Evolutionary conservation across 1,140 invertebrate genomes (phyloP).

Genomic region (Drosophila quadrilineata): DNA sequence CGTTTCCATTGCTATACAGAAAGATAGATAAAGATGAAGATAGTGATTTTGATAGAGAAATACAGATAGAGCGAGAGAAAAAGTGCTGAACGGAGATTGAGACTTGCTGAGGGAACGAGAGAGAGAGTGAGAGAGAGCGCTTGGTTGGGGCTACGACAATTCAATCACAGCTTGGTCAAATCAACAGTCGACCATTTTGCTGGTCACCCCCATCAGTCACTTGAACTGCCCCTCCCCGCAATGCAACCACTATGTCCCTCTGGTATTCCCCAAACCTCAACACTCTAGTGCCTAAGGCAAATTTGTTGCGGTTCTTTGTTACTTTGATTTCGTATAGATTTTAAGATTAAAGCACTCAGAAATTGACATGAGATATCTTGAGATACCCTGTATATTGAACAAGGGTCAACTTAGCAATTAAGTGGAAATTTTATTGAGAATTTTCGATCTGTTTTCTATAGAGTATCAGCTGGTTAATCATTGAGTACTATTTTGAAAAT

Average conservation of each 20-base stretch:
- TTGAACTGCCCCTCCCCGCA: background rate
- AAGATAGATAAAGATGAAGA: constrained; percentile 8
- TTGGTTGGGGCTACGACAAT: constrained; percentile 60
- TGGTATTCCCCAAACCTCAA: background rate
- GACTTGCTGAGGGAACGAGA: background rate
- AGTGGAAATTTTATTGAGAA: background rate
- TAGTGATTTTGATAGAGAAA: too few relatives aligned
- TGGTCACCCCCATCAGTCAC: constrained; percentile 41
- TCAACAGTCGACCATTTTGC: constrained; percentile 60
- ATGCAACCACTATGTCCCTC: too few relatives aligned
- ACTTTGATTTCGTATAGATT: constrained; percentile 72
- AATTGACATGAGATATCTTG: background rate
- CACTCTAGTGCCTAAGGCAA: constrained; percentile 47
- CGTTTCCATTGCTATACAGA: constrained; percentile 26
- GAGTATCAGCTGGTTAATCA: background rate
- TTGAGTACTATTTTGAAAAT: background rate
- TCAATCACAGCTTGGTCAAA: constrained; percentile 68
- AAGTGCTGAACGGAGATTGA: background rate
- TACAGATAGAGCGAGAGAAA: background rate
- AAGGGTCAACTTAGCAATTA: background rate
- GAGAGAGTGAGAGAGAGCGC: background rate
- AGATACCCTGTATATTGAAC: background rate
- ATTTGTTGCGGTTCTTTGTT: constrained; percentile 71
- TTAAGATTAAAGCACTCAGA: constrained; percentile 57
- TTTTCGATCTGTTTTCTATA: background rate